phyloP scores from a whole-genome alignment of 2,113 vertebrate genomes.

The Chlorodrepanis virens region DNA sequence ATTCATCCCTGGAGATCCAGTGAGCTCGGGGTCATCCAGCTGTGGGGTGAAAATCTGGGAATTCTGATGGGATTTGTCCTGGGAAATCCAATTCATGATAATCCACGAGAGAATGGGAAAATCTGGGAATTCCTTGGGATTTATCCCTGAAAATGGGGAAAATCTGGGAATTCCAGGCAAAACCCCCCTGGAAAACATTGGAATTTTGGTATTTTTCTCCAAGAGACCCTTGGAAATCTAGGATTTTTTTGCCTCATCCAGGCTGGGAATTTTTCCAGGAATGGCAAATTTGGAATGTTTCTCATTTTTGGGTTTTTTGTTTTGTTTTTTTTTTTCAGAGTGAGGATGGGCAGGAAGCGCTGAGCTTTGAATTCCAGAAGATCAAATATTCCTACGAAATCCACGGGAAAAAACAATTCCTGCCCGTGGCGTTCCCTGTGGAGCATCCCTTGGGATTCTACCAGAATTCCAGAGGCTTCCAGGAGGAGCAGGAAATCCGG shows the following conservation, averaged over 20 bases:
- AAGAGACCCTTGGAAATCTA: accelerated
- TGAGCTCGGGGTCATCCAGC: not conserved
- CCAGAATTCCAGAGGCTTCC: constrained; percentile 87
- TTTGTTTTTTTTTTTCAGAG: constrained; percentile 7
- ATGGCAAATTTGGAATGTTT: not conserved
- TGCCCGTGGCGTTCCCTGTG: constrained; percentile 86
- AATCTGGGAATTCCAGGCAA: not conserved
- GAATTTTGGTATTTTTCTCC: not conserved
- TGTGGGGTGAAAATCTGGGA: not conserved
- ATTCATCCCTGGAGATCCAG: not conserved
- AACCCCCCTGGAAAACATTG: accelerated
- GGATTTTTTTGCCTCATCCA: accelerated
- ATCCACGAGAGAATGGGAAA: not conserved
- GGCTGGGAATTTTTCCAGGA: not conserved
- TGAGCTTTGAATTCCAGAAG: constrained; percentile 96
- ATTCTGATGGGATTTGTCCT: not conserved
- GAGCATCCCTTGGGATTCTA: constrained; percentile 79
- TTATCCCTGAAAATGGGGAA: no score
- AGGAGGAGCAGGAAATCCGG: constrained; percentile 86
- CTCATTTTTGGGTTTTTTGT: not conserved
- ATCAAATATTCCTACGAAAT: constrained; percentile 87
- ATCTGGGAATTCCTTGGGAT: not conserved
- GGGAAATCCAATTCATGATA: not conserved
- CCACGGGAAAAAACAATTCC: constrained; percentile 82
- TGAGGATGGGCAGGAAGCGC: constrained; percentile 76